Percentiles rank a stretch among this genome's conserved stretches.
Conservation (phyloP, 2,797 vertebrate genomes). For the Xiphorhynchus erythropygius region DNA sequence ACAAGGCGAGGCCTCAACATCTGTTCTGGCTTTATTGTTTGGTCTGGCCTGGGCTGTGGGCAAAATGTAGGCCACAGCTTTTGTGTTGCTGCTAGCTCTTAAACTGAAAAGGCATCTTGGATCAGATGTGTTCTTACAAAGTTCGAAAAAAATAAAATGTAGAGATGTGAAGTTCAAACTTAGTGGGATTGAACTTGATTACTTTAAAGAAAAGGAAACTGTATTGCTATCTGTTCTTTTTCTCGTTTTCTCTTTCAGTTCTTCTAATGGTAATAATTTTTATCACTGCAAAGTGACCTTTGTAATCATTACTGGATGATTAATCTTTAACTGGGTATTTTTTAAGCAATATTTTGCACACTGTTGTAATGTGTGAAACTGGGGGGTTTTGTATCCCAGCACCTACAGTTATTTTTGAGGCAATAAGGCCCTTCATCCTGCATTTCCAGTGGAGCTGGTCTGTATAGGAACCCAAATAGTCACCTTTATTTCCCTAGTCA, state of each 20-base stretch:
- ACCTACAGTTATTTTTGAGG: background rate
- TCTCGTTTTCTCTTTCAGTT: constrained; percentile 4
- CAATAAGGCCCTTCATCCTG: background rate
- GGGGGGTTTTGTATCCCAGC: background rate
- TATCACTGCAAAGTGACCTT: constrained; percentile 57
- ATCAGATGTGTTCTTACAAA: background rate
- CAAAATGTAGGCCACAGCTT: constrained; percentile 28
- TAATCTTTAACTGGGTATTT: constrained; percentile 65
- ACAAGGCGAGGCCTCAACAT: constrained; percentile 46
- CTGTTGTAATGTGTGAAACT: background rate
- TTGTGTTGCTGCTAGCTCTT: background rate
- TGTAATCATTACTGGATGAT: constrained; percentile 54
- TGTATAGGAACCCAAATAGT: background rate
- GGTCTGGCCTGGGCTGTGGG: background rate
- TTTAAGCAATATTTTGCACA: constrained; percentile 39
- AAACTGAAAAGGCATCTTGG: background rate
- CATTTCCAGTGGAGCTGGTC: background rate
- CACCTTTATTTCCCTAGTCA: background rate
- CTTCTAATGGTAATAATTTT: constrained; percentile 37
- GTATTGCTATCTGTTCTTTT: background rate
- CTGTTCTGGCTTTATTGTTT: constrained; percentile 53
- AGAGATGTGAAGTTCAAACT: background rate
- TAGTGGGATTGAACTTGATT: background rate
- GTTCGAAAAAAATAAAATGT: background rate
- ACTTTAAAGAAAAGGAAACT: background rate